Percentiles rank a stretch among this genome's conserved stretches.
Conservation (phyloP, 2,113 vertebrate genomes). For the Siniperca knerii region DNA sequence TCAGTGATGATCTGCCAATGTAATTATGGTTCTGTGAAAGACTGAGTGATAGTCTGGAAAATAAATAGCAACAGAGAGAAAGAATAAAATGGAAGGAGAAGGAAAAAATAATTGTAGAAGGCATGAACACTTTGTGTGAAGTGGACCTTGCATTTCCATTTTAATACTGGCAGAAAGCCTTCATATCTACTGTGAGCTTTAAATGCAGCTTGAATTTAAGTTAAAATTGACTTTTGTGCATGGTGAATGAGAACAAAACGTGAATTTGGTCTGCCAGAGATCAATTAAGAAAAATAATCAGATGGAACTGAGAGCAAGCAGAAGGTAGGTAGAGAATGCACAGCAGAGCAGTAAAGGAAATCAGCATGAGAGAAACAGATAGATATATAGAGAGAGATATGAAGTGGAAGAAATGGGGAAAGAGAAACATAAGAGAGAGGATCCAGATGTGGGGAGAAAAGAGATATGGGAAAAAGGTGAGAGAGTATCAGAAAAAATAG, state of each 20-base stretch:
- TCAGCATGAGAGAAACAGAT: neutral
- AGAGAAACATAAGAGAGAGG: neutral
- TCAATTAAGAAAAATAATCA: neutral
- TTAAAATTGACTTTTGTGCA: conserved; percentile 6
- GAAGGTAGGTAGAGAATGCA: neutral
- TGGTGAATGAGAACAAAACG: neutral
- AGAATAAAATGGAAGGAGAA: neutral
- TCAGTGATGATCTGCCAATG: neutral
- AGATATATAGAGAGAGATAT: neutral
- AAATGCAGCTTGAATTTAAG: neutral
- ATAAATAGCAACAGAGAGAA: neutral
- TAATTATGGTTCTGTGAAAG: neutral
- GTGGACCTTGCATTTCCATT: conserved; percentile 9
- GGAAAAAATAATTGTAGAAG: neutral
- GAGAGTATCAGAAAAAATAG: conserved; percentile 35
- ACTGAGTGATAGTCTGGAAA: neutral
- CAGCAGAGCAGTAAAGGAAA: neutral
- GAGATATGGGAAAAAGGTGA: conserved; percentile 24
- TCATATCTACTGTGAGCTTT: neutral
- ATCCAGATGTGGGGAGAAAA: conserved; percentile 31
- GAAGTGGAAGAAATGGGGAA: neutral
- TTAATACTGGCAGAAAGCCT: neutral
- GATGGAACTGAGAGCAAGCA: neutral
- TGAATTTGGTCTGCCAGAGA: neutral
- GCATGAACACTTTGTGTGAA: neutral